Evolutionary conservation across 2,888 invertebrate genomes (phyloP).

Genomic region (Petrophora chlorosata): DNA sequence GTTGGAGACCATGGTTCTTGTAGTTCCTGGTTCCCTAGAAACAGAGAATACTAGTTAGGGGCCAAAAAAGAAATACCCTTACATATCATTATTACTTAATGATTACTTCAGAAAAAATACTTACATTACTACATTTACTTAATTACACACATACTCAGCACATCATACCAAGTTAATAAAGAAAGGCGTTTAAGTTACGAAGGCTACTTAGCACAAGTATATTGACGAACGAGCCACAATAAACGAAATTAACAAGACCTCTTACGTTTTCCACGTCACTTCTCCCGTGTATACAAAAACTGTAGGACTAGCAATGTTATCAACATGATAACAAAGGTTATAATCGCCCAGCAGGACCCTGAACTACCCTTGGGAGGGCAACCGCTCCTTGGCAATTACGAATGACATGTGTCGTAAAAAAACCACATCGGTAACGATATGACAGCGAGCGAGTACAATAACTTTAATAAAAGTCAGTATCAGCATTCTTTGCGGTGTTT

Average conservation of each 20-base stretch:
- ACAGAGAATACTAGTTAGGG: too few species aligned
- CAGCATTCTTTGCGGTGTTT: constrained; percentile 39
- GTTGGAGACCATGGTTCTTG: too few species aligned
- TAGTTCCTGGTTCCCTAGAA: too few species aligned
- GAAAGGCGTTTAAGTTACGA: constrained; percentile 12
- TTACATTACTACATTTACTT: neutral
- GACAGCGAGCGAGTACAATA: constrained; percentile 54
- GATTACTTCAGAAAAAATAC: too few species aligned
- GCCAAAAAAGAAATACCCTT: too few species aligned
- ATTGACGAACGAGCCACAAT: constrained; percentile 31
- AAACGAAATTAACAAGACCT: constrained; percentile 38
- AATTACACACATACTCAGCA: constrained; percentile 7
- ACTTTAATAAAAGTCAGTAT: constrained; percentile 54
- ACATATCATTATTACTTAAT: too few species aligned
- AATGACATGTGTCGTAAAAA: constrained; percentile 73
- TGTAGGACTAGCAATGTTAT: constrained; percentile 43
- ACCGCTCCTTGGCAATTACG: constrained; percentile 70
- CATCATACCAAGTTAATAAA: constrained; percentile 18
- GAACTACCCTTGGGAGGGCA: constrained; percentile 49
- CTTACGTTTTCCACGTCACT: constrained; percentile 35
- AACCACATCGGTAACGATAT: constrained; percentile 54
- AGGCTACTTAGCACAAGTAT: constrained; percentile 7
- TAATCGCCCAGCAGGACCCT: constrained; percentile 51
- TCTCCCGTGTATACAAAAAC: constrained; percentile 45
- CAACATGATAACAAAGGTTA: constrained; percentile 45